phyloP scores from a whole-genome alignment of 2,888 invertebrate species.

The Catocala sponsa region DNA sequence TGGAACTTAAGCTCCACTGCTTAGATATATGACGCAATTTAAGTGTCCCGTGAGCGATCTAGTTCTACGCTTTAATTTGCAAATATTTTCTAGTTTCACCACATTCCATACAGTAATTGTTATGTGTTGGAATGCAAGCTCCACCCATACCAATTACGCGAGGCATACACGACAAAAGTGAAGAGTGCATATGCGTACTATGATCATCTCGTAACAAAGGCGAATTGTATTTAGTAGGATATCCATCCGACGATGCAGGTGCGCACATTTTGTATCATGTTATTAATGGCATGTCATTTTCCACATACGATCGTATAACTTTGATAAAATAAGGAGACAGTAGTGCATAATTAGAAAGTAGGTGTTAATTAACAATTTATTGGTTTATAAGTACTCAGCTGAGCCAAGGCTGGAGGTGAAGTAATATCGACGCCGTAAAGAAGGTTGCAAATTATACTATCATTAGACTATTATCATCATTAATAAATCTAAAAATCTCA shows the following conservation, averaged over 20 bases:
- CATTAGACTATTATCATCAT: neutral
- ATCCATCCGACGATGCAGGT: constrained; percentile 53
- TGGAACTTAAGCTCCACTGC: neutral
- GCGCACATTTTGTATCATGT: constrained; percentile 55
- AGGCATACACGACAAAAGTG: constrained; percentile 58
- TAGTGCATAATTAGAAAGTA: constrained; percentile 23
- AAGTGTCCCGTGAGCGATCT: constrained; percentile 50
- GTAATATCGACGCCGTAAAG: no score
- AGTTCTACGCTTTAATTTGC: constrained; percentile 67
- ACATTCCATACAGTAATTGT: constrained; percentile 77
- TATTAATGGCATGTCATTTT: constrained; percentile 57
- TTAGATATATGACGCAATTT: constrained; percentile 49
- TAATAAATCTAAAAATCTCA: neutral
- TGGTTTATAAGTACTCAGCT: neutral
- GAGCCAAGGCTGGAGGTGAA: neutral
- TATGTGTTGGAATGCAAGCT: constrained; percentile 70
- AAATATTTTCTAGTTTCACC: constrained; percentile 78
- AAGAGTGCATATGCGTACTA: constrained; percentile 36
- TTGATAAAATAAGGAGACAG: constrained; percentile 43
- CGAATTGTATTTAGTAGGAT: constrained; percentile 37
- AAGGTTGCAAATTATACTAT: no score
- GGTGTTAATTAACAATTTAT: neutral
- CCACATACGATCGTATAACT: constrained; percentile 42
- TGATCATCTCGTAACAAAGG: constrained; percentile 14
- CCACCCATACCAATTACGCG: constrained; percentile 68